Evolutionary conservation across 2,888 invertebrate species (phyloP).

Genomic region (Helleia helle): DNA sequence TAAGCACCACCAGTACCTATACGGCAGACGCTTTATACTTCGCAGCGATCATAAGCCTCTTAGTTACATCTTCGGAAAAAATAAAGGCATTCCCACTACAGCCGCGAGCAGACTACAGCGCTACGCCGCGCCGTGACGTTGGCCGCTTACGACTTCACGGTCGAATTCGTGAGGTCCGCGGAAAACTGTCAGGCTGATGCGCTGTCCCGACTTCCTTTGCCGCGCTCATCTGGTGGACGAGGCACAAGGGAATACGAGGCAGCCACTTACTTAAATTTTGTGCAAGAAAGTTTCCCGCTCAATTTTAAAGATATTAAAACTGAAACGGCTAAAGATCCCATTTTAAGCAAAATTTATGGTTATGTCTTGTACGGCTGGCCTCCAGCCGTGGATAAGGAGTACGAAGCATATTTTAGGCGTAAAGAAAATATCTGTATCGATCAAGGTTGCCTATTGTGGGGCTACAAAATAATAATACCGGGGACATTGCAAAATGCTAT

Average conservation of each 20-base stretch:
- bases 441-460: constrained; percentile 12
- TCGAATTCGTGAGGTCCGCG: constrained; percentile 18
- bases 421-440: constrained; percentile 13
- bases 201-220: constrained; percentile 19
- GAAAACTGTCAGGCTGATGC: constrained; percentile 22
- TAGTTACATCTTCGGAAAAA: constrained; percentile 30
- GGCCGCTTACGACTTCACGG: constrained; percentile 28
- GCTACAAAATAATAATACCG: constrained; percentile 1
- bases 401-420: constrained; percentile 15
- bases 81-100: constrained; percentile 25
- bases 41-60: constrained; percentile 45
- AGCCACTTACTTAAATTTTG: constrained; percentile 10
- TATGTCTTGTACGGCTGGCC: constrained; percentile 23
- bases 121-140: constrained; percentile 30
- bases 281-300: constrained; percentile 15
- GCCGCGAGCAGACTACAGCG: constrained; percentile 29
- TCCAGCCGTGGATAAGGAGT: constrained; percentile 13
- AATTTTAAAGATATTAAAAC: constrained; percentile 15
- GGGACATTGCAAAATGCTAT: background rate
- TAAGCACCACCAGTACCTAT: constrained; percentile 22
- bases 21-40: constrained; percentile 19
- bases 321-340: constrained; percentile 14
- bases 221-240: background rate
- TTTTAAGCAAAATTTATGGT: constrained; percentile 18
- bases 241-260: background rate